phyloP scores from a whole-genome alignment of 1,140 invertebrate genomes.

The Marisa cornuarietis region DNA sequence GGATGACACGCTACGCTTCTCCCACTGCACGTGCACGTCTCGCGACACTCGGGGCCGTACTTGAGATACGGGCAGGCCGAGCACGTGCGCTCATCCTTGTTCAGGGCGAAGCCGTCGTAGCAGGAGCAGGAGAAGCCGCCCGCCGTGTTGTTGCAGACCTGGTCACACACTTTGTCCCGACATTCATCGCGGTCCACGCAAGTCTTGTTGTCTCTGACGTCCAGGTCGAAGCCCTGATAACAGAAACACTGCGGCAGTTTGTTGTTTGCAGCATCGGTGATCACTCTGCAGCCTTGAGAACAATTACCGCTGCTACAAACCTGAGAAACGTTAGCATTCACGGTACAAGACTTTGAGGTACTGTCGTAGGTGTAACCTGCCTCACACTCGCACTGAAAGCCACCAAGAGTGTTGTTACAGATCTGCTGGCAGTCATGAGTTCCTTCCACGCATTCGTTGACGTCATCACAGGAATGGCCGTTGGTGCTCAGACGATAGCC shows the following conservation, averaged over 20 bases:
- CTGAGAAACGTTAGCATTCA: neutral
- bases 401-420: conserved; percentile 38
- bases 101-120: conserved; percentile 26
- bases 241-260: neutral
- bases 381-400: conserved; percentile 41
- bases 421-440: conserved; percentile 59
- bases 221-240: neutral
- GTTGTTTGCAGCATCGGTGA: neutral
- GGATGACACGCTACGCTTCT: conserved; percentile 25
- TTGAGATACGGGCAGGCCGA: conserved; percentile 22
- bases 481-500: conserved; percentile 27
- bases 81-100: conserved; percentile 27
- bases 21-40: conserved; percentile 31
- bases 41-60: conserved; percentile 33
- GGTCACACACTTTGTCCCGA: conserved; percentile 17
- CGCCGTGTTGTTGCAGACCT: conserved; percentile 38
- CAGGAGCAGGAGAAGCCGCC: conserved; percentile 43
- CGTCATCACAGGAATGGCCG: conserved; percentile 43
- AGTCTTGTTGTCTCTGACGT: neutral
- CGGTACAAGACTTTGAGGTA: neutral
- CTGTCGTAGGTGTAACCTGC: conserved; percentile 23
- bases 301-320: neutral
- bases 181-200: conserved; percentile 25
- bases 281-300: neutral
- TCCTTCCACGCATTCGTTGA: conserved; percentile 59